Base-by-base conservation (phyloP, 2,888 invertebrate genomes). In the Nymphalis c-album region DNA sequence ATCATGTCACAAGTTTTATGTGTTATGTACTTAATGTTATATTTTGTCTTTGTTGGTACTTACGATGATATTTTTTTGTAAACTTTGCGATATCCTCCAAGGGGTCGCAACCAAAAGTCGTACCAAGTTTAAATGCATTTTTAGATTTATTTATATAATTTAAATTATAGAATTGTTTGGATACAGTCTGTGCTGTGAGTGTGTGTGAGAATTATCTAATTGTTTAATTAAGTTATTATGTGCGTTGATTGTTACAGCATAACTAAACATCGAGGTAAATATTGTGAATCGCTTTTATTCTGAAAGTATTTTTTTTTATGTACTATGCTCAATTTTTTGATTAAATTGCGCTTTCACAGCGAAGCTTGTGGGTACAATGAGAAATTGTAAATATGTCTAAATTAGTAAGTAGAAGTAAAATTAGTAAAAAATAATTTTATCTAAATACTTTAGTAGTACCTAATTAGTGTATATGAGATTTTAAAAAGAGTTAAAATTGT, bases 41-140 rank as follows among this genome's bases (percentile, higher is more conserved):
- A 87, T 91, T 90, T 90, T 89, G 40, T 87, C 80, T 81, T 86
- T 89, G 85, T 90, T 90, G 88, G 88, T 91, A 91, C 87, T 87
- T 86, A 86, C 80, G 81, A 84, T 51, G 80, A 72, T 82, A 88
- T 85, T 85, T 77, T n/a, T 81, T 77, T 79, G 40, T 84, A 85
- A 86, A 84, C 74, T 79, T 81, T 81, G 82, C 84, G 84, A 75
- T 74, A 79, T 76, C 85, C 81, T 75, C 60, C 18, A 57, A 69
- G 67, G 81, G 83, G 78, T 78, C 76, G 81, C 26, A 55, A 31
- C 79, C 82, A 62, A 67, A 69, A 69, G 92, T 92, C 92, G 92
- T 92, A 92, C 92, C 92, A 88, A 88, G 88, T 89, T 85, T 75
- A 84, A 90, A 85, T 92, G 92, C 92, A 92, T 92, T 92, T 92